Evolutionary conservation across 1,140 invertebrate genomes (phyloP).

Genomic region (Drosophila arizonae): DNA sequence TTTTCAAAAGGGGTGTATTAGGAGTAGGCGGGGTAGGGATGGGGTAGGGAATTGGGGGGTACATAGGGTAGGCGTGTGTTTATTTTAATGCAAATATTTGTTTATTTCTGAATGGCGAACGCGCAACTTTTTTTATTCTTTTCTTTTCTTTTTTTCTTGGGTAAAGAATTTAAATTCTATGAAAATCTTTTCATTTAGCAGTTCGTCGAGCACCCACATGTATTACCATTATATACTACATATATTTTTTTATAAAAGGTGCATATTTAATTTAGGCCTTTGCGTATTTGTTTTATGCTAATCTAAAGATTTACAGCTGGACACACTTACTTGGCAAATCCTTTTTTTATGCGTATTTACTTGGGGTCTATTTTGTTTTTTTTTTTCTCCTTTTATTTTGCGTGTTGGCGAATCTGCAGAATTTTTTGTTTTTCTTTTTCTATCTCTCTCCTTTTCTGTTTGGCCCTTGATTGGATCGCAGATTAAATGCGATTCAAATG

Average conservation of each 20-base stretch:
- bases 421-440: neutral
- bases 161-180: slow-evolving; percentile 42
- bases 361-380: neutral
- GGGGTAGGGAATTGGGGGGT: slow-evolving; percentile 3
- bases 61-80: slow-evolving; percentile 43
- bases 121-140: neutral
- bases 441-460: slow-evolving; percentile 17
- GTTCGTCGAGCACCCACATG: slow-evolving; percentile 12
- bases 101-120: slow-evolving; percentile 65
- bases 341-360: neutral
- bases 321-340: slow-evolving; percentile 41
- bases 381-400: neutral
- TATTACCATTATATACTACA: slow-evolving; percentile 1
- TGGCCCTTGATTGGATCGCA: slow-evolving; percentile 50
- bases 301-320: slow-evolving; percentile 39
- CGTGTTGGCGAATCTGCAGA: slow-evolving; percentile 1
- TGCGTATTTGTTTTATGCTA: slow-evolving; percentile 52
- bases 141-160: slow-evolving; percentile 20
- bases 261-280: slow-evolving; percentile 40
- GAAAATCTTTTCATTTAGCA: slow-evolving; percentile 28
- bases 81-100: slow-evolving; percentile 78
- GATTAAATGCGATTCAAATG: slow-evolving; percentile 63
- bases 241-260: neutral
- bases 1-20: slow-evolving; percentile 1
- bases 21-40: neutral